phyloP scores from a whole-genome alignment of 92 coral and sea anemone genomes.

The Actinernus sp. region DNA sequence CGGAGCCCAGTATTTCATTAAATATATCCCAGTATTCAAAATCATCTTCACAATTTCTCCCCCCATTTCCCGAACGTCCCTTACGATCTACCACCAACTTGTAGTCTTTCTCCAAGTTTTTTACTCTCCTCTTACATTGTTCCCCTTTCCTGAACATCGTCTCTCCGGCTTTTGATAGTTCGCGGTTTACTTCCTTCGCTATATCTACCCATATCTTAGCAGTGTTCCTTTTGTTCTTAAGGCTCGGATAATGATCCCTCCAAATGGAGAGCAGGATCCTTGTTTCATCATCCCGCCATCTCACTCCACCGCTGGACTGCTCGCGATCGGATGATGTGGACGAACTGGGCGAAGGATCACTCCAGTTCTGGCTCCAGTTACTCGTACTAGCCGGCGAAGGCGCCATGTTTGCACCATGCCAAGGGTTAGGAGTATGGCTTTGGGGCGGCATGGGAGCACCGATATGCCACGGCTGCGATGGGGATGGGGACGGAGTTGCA shows the following conservation, averaged over 20 bases:
- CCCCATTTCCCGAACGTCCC: constrained; percentile 2
- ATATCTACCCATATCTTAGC: not conserved
- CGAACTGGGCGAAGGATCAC: too few relatives aligned
- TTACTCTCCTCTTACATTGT: not conserved
- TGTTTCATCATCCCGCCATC: constrained; percentile 2
- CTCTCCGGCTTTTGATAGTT: not conserved
- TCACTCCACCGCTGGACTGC: not conserved
- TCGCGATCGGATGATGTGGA: too few relatives aligned
- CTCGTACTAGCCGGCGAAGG: too few relatives aligned
- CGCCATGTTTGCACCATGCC: too few relatives aligned
- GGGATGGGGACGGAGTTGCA: too few relatives aligned
- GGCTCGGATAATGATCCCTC: not conserved
- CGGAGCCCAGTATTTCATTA: not conserved
- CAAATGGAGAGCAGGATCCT: not conserved
- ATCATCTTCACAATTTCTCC: not conserved
- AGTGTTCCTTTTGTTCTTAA: not conserved
- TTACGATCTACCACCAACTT: not conserved
- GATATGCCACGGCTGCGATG: too few relatives aligned
- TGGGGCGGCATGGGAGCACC: too few relatives aligned
- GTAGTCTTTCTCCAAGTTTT: not conserved
- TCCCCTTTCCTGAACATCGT: not conserved
- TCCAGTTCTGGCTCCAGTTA: too few relatives aligned
- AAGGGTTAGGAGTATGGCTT: too few relatives aligned
- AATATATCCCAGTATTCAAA: constrained; percentile 2
- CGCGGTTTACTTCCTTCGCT: not conserved